Percentiles rank a stretch among this genome's conserved stretches.
phyloP scores from a whole-genome alignment of 2,797 vertebrate species.

The Margarornis squamiger region DNA sequence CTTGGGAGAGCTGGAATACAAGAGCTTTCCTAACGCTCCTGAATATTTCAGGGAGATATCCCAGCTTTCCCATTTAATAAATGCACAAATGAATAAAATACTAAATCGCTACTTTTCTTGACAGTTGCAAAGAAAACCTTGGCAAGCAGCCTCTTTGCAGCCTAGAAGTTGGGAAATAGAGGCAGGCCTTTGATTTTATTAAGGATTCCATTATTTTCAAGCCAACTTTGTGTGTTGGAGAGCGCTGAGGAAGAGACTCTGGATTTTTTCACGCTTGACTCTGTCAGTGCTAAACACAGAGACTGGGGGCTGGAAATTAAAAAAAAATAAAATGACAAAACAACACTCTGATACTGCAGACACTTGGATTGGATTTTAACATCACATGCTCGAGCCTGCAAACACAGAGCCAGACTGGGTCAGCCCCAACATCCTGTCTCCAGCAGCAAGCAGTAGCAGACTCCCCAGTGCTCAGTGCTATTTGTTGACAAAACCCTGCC shows the following conservation, averaged over 20 bases:
- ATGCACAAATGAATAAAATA: background rate
- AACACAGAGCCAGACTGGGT: background rate
- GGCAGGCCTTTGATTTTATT: background rate
- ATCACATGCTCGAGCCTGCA: background rate
- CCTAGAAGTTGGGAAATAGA: background rate
- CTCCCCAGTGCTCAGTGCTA: background rate
- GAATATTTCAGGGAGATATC: rapidly evolving
- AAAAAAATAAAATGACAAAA: background rate
- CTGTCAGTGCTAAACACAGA: background rate
- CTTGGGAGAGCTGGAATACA: background rate
- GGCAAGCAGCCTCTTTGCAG: background rate
- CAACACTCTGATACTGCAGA: background rate
- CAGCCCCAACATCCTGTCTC: conserved; percentile 31
- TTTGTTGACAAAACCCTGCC: background rate
- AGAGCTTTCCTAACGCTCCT: background rate
- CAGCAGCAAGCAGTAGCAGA: conserved; percentile 47
- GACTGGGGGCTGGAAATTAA: background rate
- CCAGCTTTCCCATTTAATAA: background rate
- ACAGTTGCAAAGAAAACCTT: background rate
- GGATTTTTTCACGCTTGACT: background rate
- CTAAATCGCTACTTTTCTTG: background rate
- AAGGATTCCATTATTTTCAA: background rate
- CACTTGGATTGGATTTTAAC: background rate
- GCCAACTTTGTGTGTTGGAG: background rate
- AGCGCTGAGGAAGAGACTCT: background rate